Evolutionary conservation across 2,797 vertebrate species (phyloP).

Genomic region (Aphelocoma californica): DNA sequence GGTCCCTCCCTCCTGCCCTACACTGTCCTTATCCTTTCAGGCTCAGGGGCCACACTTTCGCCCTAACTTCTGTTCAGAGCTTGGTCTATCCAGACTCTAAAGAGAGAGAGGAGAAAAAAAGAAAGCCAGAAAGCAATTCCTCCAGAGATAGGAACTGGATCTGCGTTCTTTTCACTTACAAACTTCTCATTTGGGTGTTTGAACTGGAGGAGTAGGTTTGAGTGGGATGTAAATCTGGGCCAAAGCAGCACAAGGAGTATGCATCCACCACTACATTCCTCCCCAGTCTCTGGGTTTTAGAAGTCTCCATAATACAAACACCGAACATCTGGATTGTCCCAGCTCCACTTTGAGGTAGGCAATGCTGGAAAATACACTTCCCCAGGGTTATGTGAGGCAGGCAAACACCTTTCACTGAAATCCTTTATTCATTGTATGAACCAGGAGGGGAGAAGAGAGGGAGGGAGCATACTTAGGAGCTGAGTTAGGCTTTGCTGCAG

Average conservation of each 20-base stretch:
- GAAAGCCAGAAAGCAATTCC: fast-evolving
- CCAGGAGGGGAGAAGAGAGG: not conserved
- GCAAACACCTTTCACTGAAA: not conserved
- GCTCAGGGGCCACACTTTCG: not conserved
- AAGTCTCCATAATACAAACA: not conserved
- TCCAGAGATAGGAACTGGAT: not conserved
- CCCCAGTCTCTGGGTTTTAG: not conserved
- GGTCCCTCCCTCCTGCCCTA: not conserved
- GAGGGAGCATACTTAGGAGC: not conserved
- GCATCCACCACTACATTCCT: not conserved
- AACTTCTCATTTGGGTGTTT: not conserved
- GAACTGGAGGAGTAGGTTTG: not conserved
- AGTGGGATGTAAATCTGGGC: not conserved
- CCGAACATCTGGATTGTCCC: not conserved
- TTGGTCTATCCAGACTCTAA: not conserved
- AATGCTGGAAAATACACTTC: not conserved
- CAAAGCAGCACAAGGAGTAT: not conserved
- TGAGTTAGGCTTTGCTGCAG: not conserved
- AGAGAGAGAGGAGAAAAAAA: not conserved
- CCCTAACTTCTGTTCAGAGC: not conserved
- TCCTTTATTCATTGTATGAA: not conserved
- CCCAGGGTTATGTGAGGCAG: not conserved
- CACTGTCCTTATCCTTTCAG: not conserved
- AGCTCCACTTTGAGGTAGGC: not conserved
- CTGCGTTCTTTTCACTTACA: not conserved